Evolutionary conservation across 1,140 invertebrate genomes (phyloP).

Genomic region (Samia ricini): DNA sequence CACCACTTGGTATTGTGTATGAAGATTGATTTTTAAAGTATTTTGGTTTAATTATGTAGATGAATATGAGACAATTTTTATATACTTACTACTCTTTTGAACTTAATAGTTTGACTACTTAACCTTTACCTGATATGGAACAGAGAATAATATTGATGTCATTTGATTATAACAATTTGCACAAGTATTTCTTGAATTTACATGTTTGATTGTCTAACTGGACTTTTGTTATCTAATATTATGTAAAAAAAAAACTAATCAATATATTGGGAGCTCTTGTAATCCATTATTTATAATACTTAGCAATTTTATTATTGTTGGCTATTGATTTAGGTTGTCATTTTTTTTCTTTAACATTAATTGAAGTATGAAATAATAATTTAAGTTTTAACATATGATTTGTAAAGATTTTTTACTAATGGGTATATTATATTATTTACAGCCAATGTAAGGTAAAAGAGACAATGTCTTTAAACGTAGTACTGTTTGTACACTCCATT

Average conservation of each 20-base stretch:
- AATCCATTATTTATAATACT: not conserved
- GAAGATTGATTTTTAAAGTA: conserved; percentile 23
- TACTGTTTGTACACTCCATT: too few relatives aligned
- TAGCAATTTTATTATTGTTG: too few relatives aligned
- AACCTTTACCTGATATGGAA: not conserved
- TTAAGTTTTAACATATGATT: not conserved
- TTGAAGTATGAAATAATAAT: not conserved
- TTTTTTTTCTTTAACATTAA: not conserved
- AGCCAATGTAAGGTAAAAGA: not conserved
- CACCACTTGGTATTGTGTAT: conserved; percentile 64
- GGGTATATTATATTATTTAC: not conserved
- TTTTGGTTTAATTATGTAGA: not conserved
- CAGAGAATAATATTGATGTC: not conserved
- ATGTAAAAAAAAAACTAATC: not conserved
- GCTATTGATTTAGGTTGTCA: not conserved
- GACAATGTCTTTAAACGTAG: not conserved
- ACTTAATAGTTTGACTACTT: not conserved
- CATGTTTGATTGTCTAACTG: not conserved
- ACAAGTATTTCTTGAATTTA: not conserved
- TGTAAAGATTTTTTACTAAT: not conserved
- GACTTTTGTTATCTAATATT: not conserved
- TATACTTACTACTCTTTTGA: not conserved
- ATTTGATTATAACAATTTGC: not conserved
- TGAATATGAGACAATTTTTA: too few relatives aligned
- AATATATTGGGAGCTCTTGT: not conserved